Base-by-base conservation (phyloP, 2,797 vertebrate species). In the Lepus townsendii region DNA sequence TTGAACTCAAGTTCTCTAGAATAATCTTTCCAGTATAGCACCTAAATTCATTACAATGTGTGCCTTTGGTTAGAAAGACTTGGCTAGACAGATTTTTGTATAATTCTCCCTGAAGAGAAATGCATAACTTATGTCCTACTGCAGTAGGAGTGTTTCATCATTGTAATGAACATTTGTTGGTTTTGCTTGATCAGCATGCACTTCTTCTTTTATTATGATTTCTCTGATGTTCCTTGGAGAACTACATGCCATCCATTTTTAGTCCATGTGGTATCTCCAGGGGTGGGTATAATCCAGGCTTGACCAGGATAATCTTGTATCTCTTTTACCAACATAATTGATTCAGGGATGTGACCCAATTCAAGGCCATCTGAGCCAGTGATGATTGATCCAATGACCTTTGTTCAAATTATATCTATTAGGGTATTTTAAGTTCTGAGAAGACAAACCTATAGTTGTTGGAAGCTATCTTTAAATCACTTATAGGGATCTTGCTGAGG, bases 391-490 rank as follows among this genome's bases (percentile, higher is more conserved):
- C 22, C 24, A 47, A 35, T 27, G 54, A 52, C 11, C 30, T 84
- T 93, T 87, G 32, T 65, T 72, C 83, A 91, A 83, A 54, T 73
- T 54, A 86, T 75, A 19, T n/a, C 47, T 69, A 38, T 42, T 2
- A 20, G 75, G 76, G 30, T 57, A n/a, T 52, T 14, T 20, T 42
- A 63, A 75, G 22, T 20, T 96, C 22, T 86, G 63, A 90, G 7
- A 47, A 26, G 26, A 42, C 24, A 77, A 85, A 32, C n/a, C 19
- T 82, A 38, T 35, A 94, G 38, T 3, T 71, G 27, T 22, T 73
- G 62, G 62, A 78, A 87, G 72, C n/a, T 16, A n/a, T 66, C 54
- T 87, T 94, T 91, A 83, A 57, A 83, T n/a, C 79, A 54, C 30
- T 2, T 26, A 13, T 35, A 63, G 32, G 22, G 30, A 52, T 86